Percentiles rank a stretch among this genome's conserved stretches.
Conservation (phyloP, 2,113 vertebrate species). For the Rutilus rutilus region DNA sequence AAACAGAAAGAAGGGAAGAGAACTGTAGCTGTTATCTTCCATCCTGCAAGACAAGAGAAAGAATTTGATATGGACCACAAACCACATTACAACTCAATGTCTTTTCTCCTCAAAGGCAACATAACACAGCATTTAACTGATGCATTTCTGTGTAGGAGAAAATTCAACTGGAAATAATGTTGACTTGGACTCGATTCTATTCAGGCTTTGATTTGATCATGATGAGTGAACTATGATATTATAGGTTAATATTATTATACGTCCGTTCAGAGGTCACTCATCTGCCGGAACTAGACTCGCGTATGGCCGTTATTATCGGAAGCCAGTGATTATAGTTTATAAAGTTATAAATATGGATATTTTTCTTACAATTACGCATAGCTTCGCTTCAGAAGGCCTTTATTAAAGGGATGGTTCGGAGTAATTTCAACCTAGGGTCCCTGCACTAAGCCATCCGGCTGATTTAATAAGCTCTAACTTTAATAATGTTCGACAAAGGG, state of each 20-base stretch:
- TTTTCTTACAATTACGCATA: too few species aligned
- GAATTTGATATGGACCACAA: neutral
- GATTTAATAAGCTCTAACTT: too few species aligned
- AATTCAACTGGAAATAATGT: neutral
- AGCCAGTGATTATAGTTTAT: too few species aligned
- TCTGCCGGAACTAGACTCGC: too few species aligned
- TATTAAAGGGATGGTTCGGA: too few species aligned
- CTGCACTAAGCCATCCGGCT: too few species aligned
- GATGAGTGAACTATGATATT: neutral
- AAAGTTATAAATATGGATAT: too few species aligned
- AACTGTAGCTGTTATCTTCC: constrained; percentile 63
- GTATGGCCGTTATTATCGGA: too few species aligned
- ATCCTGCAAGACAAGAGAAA: constrained; percentile 57
- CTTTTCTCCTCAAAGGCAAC: neutral
- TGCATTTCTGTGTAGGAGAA: neutral
- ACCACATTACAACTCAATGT: neutral
- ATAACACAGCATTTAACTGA: neutral
- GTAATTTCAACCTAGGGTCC: too few species aligned
- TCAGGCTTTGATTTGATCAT: neutral
- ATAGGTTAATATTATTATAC: neutral
- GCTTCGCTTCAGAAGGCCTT: too few species aligned
- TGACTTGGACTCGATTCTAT: neutral
- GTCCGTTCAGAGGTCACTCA: neutral
- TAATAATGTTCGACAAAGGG: too few species aligned
- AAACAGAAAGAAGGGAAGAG: constrained; percentile 80